Base-by-base conservation (phyloP, 2,888 invertebrate species). In the Drosophila testacea region DNA sequence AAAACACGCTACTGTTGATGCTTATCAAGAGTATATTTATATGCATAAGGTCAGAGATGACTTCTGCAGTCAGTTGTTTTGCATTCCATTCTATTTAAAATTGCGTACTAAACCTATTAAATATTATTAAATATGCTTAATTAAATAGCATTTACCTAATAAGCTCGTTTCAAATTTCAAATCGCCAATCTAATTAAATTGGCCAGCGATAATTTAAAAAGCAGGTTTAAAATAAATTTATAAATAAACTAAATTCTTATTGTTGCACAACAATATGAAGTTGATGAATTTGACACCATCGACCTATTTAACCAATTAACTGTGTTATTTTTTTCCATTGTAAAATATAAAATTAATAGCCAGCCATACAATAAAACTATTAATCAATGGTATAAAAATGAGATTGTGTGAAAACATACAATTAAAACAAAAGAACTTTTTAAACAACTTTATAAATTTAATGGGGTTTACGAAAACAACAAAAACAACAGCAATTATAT, bases 401-500 rank as follows among this genome's bases (percentile, higher is more conserved):
- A 28, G 32, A 27, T 34, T 32, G 34, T n/a, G 13, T 36, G 22
- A 5, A 4, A 32, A 32, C n/a, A 36, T 36, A 13, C 38, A 38
- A 13, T 7, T 4, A 39, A 27, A 60, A 51, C 36, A 47, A 32
- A 46, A 48, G 22, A 62, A 50, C 32, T 46, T 64, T 44, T 39
- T 74, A 71, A 66, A 55, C 47, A 81, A 83, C 79, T 83, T 88
- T 75, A 86, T 78, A 74, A 62, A 80, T 81, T 81, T 72, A 88
- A 86, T 83, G 39, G 67, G 71, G 67, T 68, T 80, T 52, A 72
- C 71, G 73, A 69, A 80, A 77, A 55, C n/a, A 30, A 46, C n/a
- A 46, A 39, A 9, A 55, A 44, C 72, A 81, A 78, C 65, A 30
- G 86, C 86, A 83, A 88, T 88, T 88, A 86, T 86, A 81, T 76